Conservation (phyloP, 2,113 vertebrate species). For the Neopipo cinnamomea region DNA sequence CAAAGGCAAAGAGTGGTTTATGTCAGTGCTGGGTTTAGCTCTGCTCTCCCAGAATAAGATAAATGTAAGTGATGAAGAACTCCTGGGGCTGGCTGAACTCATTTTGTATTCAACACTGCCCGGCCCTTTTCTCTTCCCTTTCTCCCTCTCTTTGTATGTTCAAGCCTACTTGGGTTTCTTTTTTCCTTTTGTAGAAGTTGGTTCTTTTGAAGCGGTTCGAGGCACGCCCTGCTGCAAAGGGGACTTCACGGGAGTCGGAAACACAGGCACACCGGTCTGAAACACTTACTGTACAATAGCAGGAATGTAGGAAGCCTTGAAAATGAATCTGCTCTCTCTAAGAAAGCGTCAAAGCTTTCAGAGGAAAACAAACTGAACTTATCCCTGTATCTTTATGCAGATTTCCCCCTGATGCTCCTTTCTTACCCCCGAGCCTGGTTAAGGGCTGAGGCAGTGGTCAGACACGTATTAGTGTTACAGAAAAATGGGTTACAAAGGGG, state of each 20-base stretch:
- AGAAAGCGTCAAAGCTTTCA: conserved; percentile 36
- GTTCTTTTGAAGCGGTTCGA: conserved; percentile 89
- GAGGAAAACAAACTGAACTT: conserved; percentile 13
- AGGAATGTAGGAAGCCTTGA: conserved; percentile 44
- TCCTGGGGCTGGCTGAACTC: conserved; percentile 80
- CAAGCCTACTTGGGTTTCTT: conserved; percentile 91
- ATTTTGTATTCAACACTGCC: conserved; percentile 83
- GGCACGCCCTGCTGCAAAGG: conserved; percentile 88
- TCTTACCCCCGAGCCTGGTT: not conserved
- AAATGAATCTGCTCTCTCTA: conserved; percentile 16
- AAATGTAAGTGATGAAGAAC: conserved; percentile 77
- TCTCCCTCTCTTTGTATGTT: conserved; percentile 80
- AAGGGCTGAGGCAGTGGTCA: not conserved
- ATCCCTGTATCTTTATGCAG: not conserved
- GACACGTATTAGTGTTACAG: not conserved
- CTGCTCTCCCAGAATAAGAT: conserved; percentile 74
- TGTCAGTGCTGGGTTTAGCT: conserved; percentile 64
- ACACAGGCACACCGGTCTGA: conserved; percentile 76
- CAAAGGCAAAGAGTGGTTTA: conserved; percentile 73
- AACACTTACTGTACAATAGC: conserved; percentile 72
- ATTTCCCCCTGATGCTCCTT: not conserved
- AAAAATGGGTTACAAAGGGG: not conserved
- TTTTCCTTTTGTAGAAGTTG: conserved; percentile 87
- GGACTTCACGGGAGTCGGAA: conserved; percentile 89
- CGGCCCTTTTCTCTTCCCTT: conserved; percentile 75